These are phyloP conservation scores for Drosophila ambigua DNA, from an alignment of 1,140 invertebrate genomes.

Conservation along the genomic window DNA sequence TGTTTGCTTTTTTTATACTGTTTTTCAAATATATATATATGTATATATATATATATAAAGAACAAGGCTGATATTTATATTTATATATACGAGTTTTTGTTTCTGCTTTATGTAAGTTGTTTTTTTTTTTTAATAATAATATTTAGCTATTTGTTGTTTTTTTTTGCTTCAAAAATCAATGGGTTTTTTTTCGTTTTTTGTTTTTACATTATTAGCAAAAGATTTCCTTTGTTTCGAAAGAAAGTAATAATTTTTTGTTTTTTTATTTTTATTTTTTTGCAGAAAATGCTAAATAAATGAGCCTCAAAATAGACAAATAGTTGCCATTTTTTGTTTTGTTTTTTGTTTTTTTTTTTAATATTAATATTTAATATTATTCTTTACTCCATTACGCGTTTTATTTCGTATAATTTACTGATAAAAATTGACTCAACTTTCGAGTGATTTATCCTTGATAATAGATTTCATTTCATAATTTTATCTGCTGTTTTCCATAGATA, in stretches of 20 bases:
- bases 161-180: slow-evolving; percentile 63
- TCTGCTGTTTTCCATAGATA: slow-evolving; percentile 29
- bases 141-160: slow-evolving; percentile 67
- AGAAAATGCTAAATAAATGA: slow-evolving; percentile 71
- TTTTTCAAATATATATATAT: slow-evolving; percentile 57
- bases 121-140: slow-evolving; percentile 56
- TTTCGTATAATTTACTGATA: slow-evolving; percentile 60
- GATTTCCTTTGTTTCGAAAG: slow-evolving; percentile 49
- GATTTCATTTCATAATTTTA: slow-evolving; percentile 19
- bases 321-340: slow-evolving; percentile 60
- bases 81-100: slow-evolving; percentile 57
- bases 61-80: slow-evolving; percentile 82
- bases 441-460: slow-evolving; percentile 37
- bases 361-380: slow-evolving; percentile 27
- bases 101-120: slow-evolving; percentile 68
- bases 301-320: slow-evolving; percentile 76
- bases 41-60: slow-evolving; percentile 70
- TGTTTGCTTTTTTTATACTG: slow-evolving; percentile 44
- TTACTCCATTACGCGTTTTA: too few relatives aligned
- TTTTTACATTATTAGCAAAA: slow-evolving; percentile 78
- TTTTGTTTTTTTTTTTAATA: slow-evolving; percentile 45
- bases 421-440: slow-evolving; percentile 54
- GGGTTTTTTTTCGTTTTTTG: slow-evolving; percentile 32
- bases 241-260: slow-evolving; percentile 47
- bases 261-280: slow-evolving; percentile 38